A percentile compares a stretch with the other conserved stretches of the same genome.
These are phyloP conservation scores for Alethe diademata DNA, from an alignment of 2,113 vertebrate genomes.

Conservation along the genomic window DNA sequence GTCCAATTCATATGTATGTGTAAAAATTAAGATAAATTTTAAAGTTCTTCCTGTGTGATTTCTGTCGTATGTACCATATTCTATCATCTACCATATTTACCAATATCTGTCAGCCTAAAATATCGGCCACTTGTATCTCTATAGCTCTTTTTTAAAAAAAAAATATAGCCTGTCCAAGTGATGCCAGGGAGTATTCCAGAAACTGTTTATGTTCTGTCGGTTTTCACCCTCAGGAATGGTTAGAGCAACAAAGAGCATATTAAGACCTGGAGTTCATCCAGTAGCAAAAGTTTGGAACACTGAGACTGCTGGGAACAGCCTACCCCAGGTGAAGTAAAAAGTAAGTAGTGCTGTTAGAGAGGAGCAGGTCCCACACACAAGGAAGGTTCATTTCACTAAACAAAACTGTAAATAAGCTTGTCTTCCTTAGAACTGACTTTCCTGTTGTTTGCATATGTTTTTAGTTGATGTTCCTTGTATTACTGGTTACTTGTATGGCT, in stretches of 20 bases:
- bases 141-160: background rate
- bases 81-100: background rate
- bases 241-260: background rate
- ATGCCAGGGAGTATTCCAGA: background rate
- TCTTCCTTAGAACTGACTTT: background rate
- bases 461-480: background rate
- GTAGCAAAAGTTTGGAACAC: background rate
- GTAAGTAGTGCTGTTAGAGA: background rate
- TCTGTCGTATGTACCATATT: background rate
- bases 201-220: background rate
- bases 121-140: background rate
- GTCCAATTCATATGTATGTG: background rate
- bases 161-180: background rate
- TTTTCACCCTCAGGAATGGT: background rate
- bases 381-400: background rate
- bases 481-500: background rate
- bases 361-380: accelerated
- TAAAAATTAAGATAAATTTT: background rate
- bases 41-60: background rate
- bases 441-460: background rate
- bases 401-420: background rate
- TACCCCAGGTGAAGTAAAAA: background rate
- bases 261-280: background rate
- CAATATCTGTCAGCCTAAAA: background rate
- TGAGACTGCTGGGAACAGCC: background rate